Evolutionary conservation across 2,888 invertebrate species (phyloP), one percentile per base, ranked within the genome.

Genomic region (Capitulum mitella): DNA sequence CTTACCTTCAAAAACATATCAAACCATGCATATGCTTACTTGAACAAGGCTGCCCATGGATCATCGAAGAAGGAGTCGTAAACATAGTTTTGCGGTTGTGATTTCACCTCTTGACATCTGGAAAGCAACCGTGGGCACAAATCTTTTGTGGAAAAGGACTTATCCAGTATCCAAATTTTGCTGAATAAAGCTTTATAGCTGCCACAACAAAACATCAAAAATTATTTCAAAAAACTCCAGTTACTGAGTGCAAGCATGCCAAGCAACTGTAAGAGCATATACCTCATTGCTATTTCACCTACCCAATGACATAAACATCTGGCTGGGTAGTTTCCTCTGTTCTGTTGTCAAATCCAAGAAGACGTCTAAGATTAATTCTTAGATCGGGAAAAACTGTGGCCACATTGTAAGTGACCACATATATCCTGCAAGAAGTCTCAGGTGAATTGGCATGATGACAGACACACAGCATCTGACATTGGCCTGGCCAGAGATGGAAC

Each of bases 321-420:
- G 70, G 70, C 6, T 16, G 32, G 6, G 32, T 5, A 0, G 32
- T 8, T 8, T 37, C 6, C 5, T 37, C 6, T 10, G 34, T 10
- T 8, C 26, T 22, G 37, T 37, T 22, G 5, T 70, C 37, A 22
- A 37, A 6, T 8, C 37, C 70, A 3, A 70, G 70, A 14, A 70
- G 32, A 0, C 70, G 12, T 6, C 5, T 10, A 6, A 70, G 37
- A 22, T 37, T 22, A 3, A 54, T 78, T 58, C 77, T 51, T 26
- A 29, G 22, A 77, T 16, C 89, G 84, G 90, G 91, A 78, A 81
- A 82, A 77, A 82, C 82, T 0, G 93, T 92, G 58, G 93, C 94
- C 78, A 97, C 95, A 89, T 97, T 97, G 91, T 94, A 97, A 70
- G 96, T 96, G 75, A 92, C 90, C 83, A 94, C 89, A 86, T 93